Base-by-base conservation (phyloP, 2,113 vertebrate species). In the Alouatta palliata region DNA sequence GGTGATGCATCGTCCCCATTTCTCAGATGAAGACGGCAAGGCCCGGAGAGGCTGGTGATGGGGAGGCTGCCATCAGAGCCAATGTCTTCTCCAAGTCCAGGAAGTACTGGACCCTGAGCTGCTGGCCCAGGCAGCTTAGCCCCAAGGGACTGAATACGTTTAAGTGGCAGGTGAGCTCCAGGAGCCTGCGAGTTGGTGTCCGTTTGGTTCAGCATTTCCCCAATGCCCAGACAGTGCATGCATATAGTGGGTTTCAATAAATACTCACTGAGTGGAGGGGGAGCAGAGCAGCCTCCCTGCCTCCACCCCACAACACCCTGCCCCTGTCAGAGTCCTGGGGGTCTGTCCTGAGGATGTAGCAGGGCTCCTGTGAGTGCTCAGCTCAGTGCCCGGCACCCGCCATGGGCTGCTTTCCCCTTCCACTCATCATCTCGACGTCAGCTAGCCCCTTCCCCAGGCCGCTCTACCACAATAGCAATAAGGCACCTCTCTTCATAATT, bases 381-480 rank as follows among this genome's bases (percentile, higher is more conserved):
- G 77, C 77, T 52, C 5, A 5, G 77, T n/a, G 32, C 32, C 47
- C 6, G 12, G 35, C 11, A 12, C 21, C 1, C 2, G 9, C 80
- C 52, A 7, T n/a, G 12, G 32, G 49, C 79, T 16, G 35, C 9
- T 23, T 49, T 37, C 35, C 23, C 47, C 75, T 27, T 73, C 27
- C 16, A 19, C 47, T 30, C 0, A 11, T 20, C 47, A 17, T 19
- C 16, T 35, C 0, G 2, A n/a, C 12, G n/a, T 52, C 23, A 25
- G 13, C n/a, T 54, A 17, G 23, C 54, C 79, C 1, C 2, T 25
- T 52, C 49, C 52, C 32, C 19, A 16, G 5, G 32, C 70, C 11
- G 2, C 70, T 73, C 37, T 21, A 10, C 37, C 9, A 20, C 37
- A 73, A 23, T 5, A 40, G 70, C 70, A 49, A 49, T 37, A 40